Percentiles rank a stretch among this genome's conserved stretches.
Evolutionary conservation across 2,888 invertebrate genomes (phyloP).

Genomic region (Scrobipalpa costella): DNA sequence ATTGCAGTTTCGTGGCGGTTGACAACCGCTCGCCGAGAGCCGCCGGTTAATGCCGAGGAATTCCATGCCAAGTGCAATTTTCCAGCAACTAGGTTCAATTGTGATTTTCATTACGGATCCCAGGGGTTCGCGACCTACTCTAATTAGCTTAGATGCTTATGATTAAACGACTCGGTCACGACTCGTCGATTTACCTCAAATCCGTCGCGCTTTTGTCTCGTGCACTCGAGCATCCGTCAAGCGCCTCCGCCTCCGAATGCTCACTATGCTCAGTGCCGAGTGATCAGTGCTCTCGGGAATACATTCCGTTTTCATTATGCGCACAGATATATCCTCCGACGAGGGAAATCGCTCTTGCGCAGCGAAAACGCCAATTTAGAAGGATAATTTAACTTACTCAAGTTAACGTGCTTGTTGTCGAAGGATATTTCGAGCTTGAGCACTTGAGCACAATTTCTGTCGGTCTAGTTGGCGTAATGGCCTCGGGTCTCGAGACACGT

Average conservation of each 20-base stretch:
- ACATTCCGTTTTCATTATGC: slow-evolving; percentile 45
- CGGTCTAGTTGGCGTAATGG: slow-evolving; percentile 47
- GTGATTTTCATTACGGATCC: slow-evolving; percentile 77
- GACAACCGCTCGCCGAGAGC: slow-evolving; percentile 48
- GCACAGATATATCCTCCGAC: slow-evolving; percentile 41
- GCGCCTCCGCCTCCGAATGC: slow-evolving; percentile 47
- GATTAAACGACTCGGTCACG: slow-evolving; percentile 77
- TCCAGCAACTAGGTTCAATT: slow-evolving; percentile 70
- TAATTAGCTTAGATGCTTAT: slow-evolving; percentile 79
- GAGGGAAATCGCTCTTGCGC: slow-evolving; percentile 32
- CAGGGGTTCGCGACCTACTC: slow-evolving; percentile 75
- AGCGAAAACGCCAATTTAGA: slow-evolving; percentile 36
- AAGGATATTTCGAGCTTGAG: slow-evolving; percentile 42
- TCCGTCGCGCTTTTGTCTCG: slow-evolving; percentile 69
- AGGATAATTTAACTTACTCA: slow-evolving; percentile 33
- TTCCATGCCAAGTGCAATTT: slow-evolving; percentile 72
- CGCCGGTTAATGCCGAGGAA: slow-evolving; percentile 56
- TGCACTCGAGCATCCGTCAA: slow-evolving; percentile 66
- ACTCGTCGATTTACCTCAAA: slow-evolving; percentile 74
- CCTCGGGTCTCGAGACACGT: slow-evolving; percentile 40
- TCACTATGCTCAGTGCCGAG: slow-evolving; percentile 37
- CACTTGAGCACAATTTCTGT: slow-evolving; percentile 46
- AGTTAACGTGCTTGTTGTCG: slow-evolving; percentile 38
- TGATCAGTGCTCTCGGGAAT: slow-evolving; percentile 31
- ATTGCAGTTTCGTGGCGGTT: slow-evolving; percentile 43